Evolutionary conservation across 2,888 invertebrate species (phyloP).

Genomic region (Drosophila kuntzei): DNA sequence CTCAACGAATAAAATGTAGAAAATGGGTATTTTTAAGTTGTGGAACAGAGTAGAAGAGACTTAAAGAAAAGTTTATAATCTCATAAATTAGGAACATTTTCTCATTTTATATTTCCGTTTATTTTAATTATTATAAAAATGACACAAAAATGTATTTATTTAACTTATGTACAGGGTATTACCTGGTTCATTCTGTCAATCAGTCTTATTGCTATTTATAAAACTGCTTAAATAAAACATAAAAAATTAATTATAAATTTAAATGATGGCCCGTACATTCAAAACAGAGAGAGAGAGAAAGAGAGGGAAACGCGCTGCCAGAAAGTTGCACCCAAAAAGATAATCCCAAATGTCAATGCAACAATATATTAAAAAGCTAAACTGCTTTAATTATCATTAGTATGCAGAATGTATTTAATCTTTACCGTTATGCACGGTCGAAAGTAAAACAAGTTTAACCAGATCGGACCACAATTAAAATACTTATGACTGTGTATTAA

Average conservation of each 20-base stretch:
- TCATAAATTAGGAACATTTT: not conserved
- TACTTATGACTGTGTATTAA: conserved; percentile 19
- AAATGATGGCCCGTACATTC: conserved; percentile 13
- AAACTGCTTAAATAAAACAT: conserved; percentile 21
- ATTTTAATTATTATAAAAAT: not conserved
- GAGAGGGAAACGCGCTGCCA: conserved; percentile 16
- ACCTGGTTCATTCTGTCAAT: not conserved
- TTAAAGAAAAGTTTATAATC: not conserved
- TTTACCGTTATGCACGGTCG: conserved; percentile 68
- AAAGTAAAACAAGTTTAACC: conserved; percentile 68
- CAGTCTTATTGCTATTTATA: conserved; percentile 24
- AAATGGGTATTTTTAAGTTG: not conserved
- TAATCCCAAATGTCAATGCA: conserved; percentile 54
- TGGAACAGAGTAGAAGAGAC: not conserved
- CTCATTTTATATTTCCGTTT: not conserved
- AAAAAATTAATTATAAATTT: conserved; percentile 31
- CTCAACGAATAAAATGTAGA: not conserved
- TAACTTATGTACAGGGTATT: conserved; percentile 1
- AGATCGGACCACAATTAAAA: conserved; percentile 51
- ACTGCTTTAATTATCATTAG: conserved; percentile 52
- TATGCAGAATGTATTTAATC: conserved; percentile 56
- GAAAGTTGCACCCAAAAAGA: conserved; percentile 30
- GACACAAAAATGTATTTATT: no score
- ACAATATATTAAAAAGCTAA: conserved; percentile 44
- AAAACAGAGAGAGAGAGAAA: not conserved